Conservation (phyloP, 2,797 vertebrate species). For the Todus mexicanus region DNA sequence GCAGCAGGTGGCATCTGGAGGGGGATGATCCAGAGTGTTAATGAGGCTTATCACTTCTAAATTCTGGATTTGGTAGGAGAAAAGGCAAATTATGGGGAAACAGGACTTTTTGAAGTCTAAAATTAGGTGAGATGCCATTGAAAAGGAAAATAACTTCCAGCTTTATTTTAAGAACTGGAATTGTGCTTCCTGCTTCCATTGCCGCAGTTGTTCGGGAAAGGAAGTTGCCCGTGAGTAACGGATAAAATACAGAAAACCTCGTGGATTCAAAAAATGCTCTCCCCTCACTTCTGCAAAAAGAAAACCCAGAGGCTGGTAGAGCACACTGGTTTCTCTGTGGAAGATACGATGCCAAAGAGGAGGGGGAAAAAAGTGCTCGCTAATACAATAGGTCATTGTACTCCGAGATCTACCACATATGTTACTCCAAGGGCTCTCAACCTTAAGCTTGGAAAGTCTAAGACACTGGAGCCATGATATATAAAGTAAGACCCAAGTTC, state of each 20-base stretch:
- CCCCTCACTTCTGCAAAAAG: slow-evolving; percentile 29
- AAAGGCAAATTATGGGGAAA: background rate
- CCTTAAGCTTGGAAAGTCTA: slow-evolving; percentile 60
- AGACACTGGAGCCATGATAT: slow-evolving; percentile 65
- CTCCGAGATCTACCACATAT: slow-evolving; percentile 70
- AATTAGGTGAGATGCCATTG: slow-evolving; percentile 27
- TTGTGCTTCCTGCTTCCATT: slow-evolving; percentile 35
- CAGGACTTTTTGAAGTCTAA: background rate
- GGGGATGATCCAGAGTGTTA: background rate
- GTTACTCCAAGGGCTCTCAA: slow-evolving; percentile 68
- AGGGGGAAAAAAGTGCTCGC: background rate
- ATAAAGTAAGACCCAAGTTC: slow-evolving; percentile 69
- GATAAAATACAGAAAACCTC: slow-evolving; percentile 43
- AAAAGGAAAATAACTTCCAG: slow-evolving; percentile 38
- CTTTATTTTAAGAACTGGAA: slow-evolving; percentile 47
- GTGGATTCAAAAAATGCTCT: background rate
- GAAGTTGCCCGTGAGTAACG: slow-evolving; percentile 22
- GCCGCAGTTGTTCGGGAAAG: slow-evolving; percentile 19
- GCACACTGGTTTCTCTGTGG: slow-evolving; percentile 38
- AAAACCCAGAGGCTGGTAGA: slow-evolving; percentile 29
- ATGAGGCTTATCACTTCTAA: background rate
- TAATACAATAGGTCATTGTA: slow-evolving; percentile 70
- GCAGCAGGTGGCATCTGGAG: background rate
- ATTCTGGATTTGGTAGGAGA: background rate
- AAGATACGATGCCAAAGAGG: slow-evolving; percentile 45